Evolutionary conservation across 2,888 invertebrate species (phyloP).

Genomic region (Euspilapteryx auroguttella): DNA sequence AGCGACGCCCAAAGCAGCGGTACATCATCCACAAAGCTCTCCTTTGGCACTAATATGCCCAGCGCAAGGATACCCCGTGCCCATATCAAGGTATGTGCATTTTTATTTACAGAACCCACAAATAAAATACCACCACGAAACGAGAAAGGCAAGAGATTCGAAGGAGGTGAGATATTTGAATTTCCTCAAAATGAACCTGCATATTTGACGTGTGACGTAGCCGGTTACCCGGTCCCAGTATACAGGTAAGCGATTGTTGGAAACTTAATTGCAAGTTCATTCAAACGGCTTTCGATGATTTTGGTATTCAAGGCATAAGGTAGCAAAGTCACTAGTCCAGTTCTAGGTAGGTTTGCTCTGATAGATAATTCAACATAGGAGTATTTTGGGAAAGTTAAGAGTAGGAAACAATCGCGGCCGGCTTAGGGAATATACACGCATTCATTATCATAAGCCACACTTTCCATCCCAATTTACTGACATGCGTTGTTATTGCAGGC

Average conservation of each 20-base stretch:
- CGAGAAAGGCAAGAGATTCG: slow-evolving; percentile 38
- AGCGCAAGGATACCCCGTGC: slow-evolving; percentile 63
- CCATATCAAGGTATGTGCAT: slow-evolving; percentile 64
- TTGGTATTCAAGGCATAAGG: no score
- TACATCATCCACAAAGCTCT: slow-evolving; percentile 27
- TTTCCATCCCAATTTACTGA: slow-evolving; percentile 47
- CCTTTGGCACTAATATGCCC: slow-evolving; percentile 50
- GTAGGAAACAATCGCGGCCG: not conserved
- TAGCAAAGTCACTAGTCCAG: no score
- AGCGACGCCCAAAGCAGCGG: slow-evolving; percentile 46
- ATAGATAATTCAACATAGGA: no score
- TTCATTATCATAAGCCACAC: slow-evolving; percentile 24
- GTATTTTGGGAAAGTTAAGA: no score
- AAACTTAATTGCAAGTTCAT: no score
- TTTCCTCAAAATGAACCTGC: slow-evolving; percentile 26
- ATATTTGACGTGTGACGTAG: slow-evolving; percentile 55
- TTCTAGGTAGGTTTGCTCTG: no score
- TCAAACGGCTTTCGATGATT: no score
- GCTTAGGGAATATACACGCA: not conserved
- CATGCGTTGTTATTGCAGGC: slow-evolving; percentile 55
- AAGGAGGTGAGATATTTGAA: slow-evolving; percentile 43
- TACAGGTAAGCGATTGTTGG: slow-evolving; percentile 33
- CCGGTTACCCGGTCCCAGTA: slow-evolving; percentile 54
- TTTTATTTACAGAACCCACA: slow-evolving; percentile 64
- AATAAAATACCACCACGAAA: slow-evolving; percentile 67